Evolutionary conservation across 2,797 vertebrate species (phyloP).

Genomic region (Muscicapa striata): DNA sequence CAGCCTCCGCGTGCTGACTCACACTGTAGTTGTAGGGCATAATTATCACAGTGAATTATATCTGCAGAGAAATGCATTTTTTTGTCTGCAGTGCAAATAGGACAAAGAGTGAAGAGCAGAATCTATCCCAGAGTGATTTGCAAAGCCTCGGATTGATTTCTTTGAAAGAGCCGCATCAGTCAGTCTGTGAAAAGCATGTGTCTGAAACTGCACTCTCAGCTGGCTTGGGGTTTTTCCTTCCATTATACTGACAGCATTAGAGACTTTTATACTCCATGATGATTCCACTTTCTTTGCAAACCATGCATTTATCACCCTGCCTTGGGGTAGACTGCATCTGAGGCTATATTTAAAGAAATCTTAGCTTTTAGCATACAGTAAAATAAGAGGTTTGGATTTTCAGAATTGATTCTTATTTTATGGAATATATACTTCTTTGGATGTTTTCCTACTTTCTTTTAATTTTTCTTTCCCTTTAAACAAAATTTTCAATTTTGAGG

Average conservation of each 20-base stretch:
- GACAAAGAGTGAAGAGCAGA: slow-evolving; percentile 8
- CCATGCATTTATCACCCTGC: slow-evolving; percentile 30
- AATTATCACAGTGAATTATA: slow-evolving; percentile 31
- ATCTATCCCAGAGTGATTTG: slow-evolving; percentile 54
- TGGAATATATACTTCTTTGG: neutral
- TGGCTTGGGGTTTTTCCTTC: slow-evolving; percentile 37
- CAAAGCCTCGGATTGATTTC: slow-evolving; percentile 48
- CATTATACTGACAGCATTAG: neutral
- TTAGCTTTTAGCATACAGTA: neutral
- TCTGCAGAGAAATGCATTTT: neutral
- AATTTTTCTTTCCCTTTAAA: neutral
- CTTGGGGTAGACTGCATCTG: slow-evolving; percentile 6
- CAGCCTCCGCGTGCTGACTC: neutral
- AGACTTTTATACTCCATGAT: slow-evolving; percentile 44
- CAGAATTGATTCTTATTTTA: neutral
- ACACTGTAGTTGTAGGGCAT: neutral
- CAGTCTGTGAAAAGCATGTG: slow-evolving; percentile 46
- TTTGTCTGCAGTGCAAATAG: neutral
- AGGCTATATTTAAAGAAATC: slow-evolving; percentile 14
- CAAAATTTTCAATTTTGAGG: neutral
- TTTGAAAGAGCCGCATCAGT: slow-evolving; percentile 65
- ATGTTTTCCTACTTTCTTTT: fast-evolving
- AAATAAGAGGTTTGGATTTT: neutral
- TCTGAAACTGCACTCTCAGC: slow-evolving; percentile 63
- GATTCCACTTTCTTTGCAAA: slow-evolving; percentile 49